These are phyloP conservation scores for Teleogryllus occipitalis DNA, from an alignment of 1,140 invertebrate species.

Conservation along the genomic window DNA sequence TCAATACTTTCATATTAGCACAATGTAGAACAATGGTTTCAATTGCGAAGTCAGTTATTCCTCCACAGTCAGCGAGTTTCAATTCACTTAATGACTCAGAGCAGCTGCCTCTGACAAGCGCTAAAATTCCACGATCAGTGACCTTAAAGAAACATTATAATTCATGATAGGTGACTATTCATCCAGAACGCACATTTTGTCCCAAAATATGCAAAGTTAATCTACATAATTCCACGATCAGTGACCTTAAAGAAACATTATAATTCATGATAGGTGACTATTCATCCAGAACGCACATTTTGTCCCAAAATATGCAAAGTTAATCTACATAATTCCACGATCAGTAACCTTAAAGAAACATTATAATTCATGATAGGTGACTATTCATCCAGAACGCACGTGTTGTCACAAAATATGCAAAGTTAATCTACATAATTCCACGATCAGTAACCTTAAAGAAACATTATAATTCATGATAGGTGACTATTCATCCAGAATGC, in stretches of 20 bases:
- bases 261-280: too few species aligned
- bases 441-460: not conserved
- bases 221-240: not conserved
- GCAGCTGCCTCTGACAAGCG: slow-evolving; percentile 1
- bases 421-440: not conserved
- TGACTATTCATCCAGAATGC: too few species aligned
- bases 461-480: not conserved
- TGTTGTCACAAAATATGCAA: too few species aligned
- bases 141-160: not conserved
- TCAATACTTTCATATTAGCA: not conserved
- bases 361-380: too few species aligned
- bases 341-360: not conserved
- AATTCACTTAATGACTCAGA: not conserved
- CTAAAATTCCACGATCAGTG: not conserved
- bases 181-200: too few species aligned
- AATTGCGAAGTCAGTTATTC: slow-evolving; percentile 7
- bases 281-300: too few species aligned
- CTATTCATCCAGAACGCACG: too few species aligned
- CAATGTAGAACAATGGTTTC: slow-evolving; percentile 9
- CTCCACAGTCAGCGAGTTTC: not conserved
- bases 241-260: not conserved
- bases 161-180: too few species aligned
- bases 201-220: too few species aligned
- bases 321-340: not conserved
- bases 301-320: too few species aligned